Evolutionary conservation across 1,140 invertebrate species (phyloP).

Genomic region (Drosophila saltans): DNA sequence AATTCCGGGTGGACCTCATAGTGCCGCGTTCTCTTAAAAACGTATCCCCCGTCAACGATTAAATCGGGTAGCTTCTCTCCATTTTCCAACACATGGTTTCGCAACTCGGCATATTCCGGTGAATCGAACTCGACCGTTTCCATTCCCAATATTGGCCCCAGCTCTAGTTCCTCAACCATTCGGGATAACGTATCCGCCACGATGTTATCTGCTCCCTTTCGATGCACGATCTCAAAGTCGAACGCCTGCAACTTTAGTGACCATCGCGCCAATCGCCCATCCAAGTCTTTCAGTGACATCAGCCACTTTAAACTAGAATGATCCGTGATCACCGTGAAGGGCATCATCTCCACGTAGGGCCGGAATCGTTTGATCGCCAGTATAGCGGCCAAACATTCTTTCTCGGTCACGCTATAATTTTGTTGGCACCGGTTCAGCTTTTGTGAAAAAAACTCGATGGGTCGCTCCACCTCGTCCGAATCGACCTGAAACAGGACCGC

Average conservation of each 20-base stretch:
- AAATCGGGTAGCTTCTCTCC: not conserved
- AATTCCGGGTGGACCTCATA: no score
- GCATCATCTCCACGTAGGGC: not conserved
- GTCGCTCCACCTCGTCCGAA: no score
- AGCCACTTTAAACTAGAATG: constrained; percentile 5
- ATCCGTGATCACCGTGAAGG: constrained; percentile 3
- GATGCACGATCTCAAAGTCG: not conserved
- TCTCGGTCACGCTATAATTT: no score
- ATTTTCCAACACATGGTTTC: not conserved
- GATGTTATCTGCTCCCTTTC: constrained; percentile 12
- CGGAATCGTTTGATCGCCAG: constrained; percentile 2
- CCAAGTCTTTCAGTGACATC: constrained; percentile 2
- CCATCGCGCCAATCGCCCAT: not conserved
- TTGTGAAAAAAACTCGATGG: no score
- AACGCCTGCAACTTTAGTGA: not conserved
- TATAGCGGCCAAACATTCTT: not conserved
- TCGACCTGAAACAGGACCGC: no score
- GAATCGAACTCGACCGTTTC: not conserved
- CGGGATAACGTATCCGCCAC: constrained; percentile 6
- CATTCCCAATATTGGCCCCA: not conserved
- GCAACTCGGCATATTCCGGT: not conserved
- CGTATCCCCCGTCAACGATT: not conserved
- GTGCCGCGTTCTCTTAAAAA: no score
- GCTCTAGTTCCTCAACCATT: not conserved
- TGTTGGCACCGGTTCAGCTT: no score